These are phyloP conservation scores for Odontamblyopus lacepedii DNA, from an alignment of 2,797 vertebrate species.

Conservation along the genomic window DNA sequence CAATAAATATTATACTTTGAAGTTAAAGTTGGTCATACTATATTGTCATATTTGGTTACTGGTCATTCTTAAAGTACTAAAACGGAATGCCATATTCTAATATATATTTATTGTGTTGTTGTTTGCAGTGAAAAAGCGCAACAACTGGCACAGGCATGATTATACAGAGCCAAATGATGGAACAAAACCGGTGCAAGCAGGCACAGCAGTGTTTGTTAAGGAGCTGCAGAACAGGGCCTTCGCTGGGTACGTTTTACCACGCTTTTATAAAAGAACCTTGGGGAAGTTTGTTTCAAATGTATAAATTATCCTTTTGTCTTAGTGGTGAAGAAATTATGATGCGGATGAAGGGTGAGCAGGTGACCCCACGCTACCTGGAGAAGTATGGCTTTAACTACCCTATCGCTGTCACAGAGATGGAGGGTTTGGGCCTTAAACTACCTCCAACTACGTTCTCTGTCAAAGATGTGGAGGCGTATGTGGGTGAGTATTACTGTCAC, in stretches of 20 bases:
- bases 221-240: constrained; percentile 88
- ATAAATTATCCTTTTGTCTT: neutral
- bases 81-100: neutral
- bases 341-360: constrained; percentile 90
- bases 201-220: constrained; percentile 89
- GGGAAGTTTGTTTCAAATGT: neutral
- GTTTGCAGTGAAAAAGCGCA: constrained; percentile 90
- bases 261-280: neutral
- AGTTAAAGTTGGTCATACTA: neutral
- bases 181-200: constrained; percentile 91
- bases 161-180: constrained; percentile 93
- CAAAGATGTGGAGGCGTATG: constrained; percentile 92
- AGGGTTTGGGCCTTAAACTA: constrained; percentile 91
- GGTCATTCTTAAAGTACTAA: neutral
- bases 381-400: constrained; percentile 93
- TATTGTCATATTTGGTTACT: neutral
- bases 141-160: constrained; percentile 97
- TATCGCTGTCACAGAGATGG: constrained; percentile 87
- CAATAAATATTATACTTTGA: neutral
- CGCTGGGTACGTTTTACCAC: constrained; percentile 80
- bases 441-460: constrained; percentile 89
- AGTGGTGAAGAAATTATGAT: constrained; percentile 92
- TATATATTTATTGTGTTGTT: constrained; percentile 21
- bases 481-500: constrained; percentile 82
- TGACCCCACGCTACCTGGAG: constrained; percentile 94